Base-by-base conservation (phyloP, 2,113 vertebrate genomes). In the Vulpes lagopus region DNA sequence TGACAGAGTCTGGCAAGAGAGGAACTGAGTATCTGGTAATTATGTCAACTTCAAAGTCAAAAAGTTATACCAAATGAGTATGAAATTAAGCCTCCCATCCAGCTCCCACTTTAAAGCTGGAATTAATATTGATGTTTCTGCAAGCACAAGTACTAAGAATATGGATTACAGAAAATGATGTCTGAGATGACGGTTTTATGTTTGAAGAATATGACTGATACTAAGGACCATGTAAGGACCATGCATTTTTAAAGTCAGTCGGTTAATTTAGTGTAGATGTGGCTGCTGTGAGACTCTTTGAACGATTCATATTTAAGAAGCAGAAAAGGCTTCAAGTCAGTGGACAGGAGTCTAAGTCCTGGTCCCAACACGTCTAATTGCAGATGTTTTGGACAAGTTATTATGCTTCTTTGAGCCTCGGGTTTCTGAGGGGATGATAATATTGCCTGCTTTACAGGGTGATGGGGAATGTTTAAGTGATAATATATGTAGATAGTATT, bases 81-180 rank as follows among this genome's bases (percentile, higher is more conserved):
- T 88, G 86, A 95, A 92, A 92, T 94, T 95, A 90, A 97, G 57
- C 12, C 32, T 94, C 27, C 74, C 76, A 35, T 90, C 15, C 25
- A 59, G 74, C 12, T 83, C 35, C 10, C 57, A 65, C 92, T 98
- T 90, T 89, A 95, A 89, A 96, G 74, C 73, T 65, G 59, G 59
- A 81, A 84, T 96, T 80, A 96, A 96, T 94, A 97, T 87, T 62
- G 96, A 94, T 95, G 91, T 81, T 87, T 97, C 74, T 96, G 57
- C 35, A 87, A 89, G 62, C 73, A 59, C 73, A 65, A 73, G 57
- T 76, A 35, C 65, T 19, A 53, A 92, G 83, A 86, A 55, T 87
- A 76, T 30, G 53, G 90, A 95, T 90, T 90, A 57, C 69, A 81
- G 95, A 95, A 97, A 96, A 96, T 78, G 64, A 81, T 94, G 57